A percentile compares a stretch with the other conserved stretches of the same genome.
These are phyloP conservation scores for Aelia acuminata DNA, from an alignment of 2,888 invertebrate species.

Conservation along the genomic window DNA sequence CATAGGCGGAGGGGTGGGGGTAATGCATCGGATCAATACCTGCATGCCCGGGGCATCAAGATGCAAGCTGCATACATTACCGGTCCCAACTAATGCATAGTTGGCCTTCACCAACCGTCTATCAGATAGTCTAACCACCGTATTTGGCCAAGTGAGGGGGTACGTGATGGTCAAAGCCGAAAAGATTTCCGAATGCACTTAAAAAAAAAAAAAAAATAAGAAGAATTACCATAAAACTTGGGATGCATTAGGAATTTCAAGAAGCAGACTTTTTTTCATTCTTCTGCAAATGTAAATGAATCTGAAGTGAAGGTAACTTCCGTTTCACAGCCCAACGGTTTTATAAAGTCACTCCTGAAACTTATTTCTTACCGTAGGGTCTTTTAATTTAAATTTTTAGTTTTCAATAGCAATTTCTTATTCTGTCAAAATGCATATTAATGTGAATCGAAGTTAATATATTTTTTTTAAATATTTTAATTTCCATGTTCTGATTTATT, in stretches of 20 bases:
- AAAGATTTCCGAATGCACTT: not conserved
- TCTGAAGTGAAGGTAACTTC: not conserved
- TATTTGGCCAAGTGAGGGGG: not conserved
- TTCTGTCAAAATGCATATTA: too few relatives aligned
- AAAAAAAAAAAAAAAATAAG: not conserved
- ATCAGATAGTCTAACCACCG: not conserved
- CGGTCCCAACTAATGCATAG: not conserved
- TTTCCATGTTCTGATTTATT: too few relatives aligned
- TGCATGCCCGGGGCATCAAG: constrained; percentile 45
- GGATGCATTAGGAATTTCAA: not conserved
- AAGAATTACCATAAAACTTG: not conserved
- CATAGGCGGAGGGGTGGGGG: constrained; percentile 7
- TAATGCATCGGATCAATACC: constrained; percentile 47
- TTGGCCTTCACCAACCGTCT: not conserved
- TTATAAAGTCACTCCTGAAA: not conserved
- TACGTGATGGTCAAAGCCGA: not conserved
- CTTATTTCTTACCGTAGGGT: too few relatives aligned
- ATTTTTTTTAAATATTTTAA: too few relatives aligned
- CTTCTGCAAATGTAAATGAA: too few relatives aligned
- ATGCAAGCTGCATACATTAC: constrained; percentile 27
- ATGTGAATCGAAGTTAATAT: too few relatives aligned
- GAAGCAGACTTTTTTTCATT: not conserved
- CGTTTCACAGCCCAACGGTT: not conserved
- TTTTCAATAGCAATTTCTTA: too few relatives aligned
- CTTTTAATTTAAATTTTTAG: too few relatives aligned